These are phyloP conservation scores for Aptenodytes forsteri DNA, from an alignment of 2,113 vertebrate genomes.

Conservation along the genomic window DNA sequence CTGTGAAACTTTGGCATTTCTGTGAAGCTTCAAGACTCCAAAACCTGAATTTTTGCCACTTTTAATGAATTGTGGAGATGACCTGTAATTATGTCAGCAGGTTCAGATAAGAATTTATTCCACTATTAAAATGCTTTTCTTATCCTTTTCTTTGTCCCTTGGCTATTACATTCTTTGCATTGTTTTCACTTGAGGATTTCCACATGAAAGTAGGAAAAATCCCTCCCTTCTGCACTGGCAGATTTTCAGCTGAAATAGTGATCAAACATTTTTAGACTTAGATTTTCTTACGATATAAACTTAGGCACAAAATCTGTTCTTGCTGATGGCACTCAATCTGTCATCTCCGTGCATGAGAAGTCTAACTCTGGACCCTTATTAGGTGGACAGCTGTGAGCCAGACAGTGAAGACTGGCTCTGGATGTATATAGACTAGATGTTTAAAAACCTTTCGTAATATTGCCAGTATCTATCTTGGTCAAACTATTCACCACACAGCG, in stretches of 20 bases:
- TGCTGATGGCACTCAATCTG: not conserved
- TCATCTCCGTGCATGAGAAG: not conserved
- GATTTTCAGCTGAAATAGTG: not conserved
- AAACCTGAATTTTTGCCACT: not conserved
- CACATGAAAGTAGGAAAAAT: not conserved
- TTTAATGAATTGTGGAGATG: not conserved
- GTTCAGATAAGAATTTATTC: not conserved
- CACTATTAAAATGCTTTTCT: not conserved
- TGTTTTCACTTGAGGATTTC: not conserved
- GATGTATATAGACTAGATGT: accelerated
- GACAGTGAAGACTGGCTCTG: not conserved
- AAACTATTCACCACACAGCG: not conserved
- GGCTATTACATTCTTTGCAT: not conserved
- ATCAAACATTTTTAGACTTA: not conserved
- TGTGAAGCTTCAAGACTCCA: not conserved
- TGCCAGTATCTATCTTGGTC: not conserved
- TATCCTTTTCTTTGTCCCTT: not conserved
- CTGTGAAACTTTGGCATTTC: not conserved
- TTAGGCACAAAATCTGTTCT: not conserved
- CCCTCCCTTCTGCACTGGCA: not conserved
- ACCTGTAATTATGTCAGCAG: not conserved
- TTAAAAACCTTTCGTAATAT: not conserved
- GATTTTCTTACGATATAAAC: not conserved
- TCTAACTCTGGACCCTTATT: not conserved
- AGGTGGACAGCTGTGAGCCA: not conserved